Evolutionary conservation across 2,113 vertebrate genomes (phyloP).

Genomic region (Carassius carassius): DNA sequence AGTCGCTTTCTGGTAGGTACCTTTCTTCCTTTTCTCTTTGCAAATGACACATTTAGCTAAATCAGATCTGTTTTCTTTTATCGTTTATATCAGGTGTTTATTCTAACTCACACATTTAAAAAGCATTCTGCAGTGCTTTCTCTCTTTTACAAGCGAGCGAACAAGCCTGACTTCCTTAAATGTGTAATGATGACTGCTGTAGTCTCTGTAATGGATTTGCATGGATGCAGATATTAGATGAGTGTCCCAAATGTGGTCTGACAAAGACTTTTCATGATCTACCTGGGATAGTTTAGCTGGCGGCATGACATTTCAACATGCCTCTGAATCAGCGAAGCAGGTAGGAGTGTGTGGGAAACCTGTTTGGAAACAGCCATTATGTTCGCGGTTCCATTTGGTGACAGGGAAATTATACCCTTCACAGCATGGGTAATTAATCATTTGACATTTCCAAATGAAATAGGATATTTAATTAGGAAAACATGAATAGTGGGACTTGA

Average conservation of each 20-base stretch:
- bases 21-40: conserved; percentile 6
- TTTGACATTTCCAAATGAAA: background rate
- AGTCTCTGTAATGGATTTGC: background rate
- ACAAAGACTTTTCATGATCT: background rate
- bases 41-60: background rate
- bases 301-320: background rate
- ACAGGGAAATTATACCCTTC: background rate
- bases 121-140: background rate
- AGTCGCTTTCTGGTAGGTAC: conserved; percentile 78
- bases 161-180: background rate
- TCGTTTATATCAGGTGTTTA: background rate
- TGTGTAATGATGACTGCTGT: background rate
- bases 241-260: background rate
- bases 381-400: background rate
- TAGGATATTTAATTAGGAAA: background rate
- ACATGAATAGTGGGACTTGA: background rate
- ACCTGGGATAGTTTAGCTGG: background rate
- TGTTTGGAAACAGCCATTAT: background rate
- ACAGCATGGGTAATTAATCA: background rate
- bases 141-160: background rate
- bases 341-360: background rate
- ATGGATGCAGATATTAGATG: background rate
- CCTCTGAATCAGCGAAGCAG: background rate
- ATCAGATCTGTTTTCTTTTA: background rate
- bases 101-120: background rate